These are phyloP conservation scores for Xylocampa areola DNA, from an alignment of 2,888 invertebrate genomes.

Conservation along the genomic window DNA sequence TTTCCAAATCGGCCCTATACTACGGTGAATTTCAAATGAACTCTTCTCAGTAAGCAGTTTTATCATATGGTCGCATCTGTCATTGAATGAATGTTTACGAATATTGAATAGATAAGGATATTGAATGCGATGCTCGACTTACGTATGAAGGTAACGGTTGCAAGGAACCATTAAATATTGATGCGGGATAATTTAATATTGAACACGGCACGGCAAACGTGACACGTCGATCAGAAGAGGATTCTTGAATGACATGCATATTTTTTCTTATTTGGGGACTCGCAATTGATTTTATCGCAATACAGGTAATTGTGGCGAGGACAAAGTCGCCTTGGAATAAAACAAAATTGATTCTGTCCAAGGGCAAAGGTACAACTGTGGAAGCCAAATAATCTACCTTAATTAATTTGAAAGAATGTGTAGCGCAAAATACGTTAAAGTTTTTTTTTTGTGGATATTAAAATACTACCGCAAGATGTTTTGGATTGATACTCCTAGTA, in stretches of 20 bases:
- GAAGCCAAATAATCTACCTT: too few relatives aligned
- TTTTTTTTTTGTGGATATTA: too few relatives aligned
- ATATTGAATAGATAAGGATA: conserved; percentile 20
- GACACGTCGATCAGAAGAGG: background rate
- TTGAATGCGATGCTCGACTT: conserved; percentile 3
- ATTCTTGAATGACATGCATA: conserved; percentile 3
- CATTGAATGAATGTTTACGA: conserved; percentile 34
- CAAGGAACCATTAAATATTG: conserved; percentile 26
- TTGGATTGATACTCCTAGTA: too few relatives aligned
- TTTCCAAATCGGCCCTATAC: background rate
- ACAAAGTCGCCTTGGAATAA: too few relatives aligned
- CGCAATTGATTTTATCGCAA: too few relatives aligned
- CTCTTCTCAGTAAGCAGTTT: background rate
- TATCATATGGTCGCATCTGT: conserved; percentile 21
- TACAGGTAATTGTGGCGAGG: too few relatives aligned
- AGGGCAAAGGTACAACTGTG: too few relatives aligned
- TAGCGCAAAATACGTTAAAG: too few relatives aligned
- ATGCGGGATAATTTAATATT: conserved; percentile 21
- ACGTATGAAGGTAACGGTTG: conserved; percentile 5
- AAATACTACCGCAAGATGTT: too few relatives aligned
- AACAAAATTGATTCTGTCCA: too few relatives aligned
- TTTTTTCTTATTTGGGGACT: too few relatives aligned
- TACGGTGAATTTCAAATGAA: conserved; percentile 8
- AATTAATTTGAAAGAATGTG: too few relatives aligned
- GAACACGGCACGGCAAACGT: background rate